These are phyloP conservation scores for Nysson spinosus DNA, from an alignment of 2,888 invertebrate genomes.

Conservation along the genomic window DNA sequence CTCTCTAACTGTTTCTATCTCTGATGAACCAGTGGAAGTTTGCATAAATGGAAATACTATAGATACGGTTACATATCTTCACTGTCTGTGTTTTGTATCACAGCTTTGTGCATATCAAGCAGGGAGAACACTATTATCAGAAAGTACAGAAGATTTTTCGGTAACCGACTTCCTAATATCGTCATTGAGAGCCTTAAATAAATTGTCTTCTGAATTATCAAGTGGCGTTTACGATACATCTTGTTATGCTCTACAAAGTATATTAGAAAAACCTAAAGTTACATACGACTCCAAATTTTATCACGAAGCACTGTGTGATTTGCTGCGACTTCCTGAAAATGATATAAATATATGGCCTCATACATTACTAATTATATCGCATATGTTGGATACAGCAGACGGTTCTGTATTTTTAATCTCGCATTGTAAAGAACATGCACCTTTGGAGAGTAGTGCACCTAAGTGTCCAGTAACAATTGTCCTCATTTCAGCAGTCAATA, in stretches of 20 bases:
- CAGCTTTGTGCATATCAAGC: constrained; percentile 65
- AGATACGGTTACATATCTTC: constrained; percentile 69
- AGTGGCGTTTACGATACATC: constrained; percentile 68
- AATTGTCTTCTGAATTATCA: constrained; percentile 61
- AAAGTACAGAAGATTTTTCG: constrained; percentile 59
- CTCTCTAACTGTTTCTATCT: constrained; percentile 59
- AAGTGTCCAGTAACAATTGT: constrained; percentile 64
- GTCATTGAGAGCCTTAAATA: constrained; percentile 64
- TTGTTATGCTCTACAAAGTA: constrained; percentile 58
- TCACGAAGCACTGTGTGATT: constrained; percentile 63
- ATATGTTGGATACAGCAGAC: constrained; percentile 68
- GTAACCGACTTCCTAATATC: constrained; percentile 63
- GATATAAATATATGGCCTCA: constrained; percentile 70
- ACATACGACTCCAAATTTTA: constrained; percentile 68
- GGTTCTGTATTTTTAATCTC: constrained; percentile 67
- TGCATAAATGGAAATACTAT: constrained; percentile 71
- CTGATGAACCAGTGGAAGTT: constrained; percentile 68
- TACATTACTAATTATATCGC: constrained; percentile 64
- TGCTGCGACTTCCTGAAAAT: constrained; percentile 49
- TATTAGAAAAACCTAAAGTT: constrained; percentile 62
- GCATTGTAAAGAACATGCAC: constrained; percentile 58
- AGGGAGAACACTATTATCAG: constrained; percentile 65
- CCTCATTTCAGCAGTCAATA: constrained; percentile 61
- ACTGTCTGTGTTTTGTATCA: constrained; percentile 69
- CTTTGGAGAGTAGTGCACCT: constrained; percentile 39